phyloP scores from a whole-genome alignment of 2,797 vertebrate species.

The Euphonia xanthogaster region DNA sequence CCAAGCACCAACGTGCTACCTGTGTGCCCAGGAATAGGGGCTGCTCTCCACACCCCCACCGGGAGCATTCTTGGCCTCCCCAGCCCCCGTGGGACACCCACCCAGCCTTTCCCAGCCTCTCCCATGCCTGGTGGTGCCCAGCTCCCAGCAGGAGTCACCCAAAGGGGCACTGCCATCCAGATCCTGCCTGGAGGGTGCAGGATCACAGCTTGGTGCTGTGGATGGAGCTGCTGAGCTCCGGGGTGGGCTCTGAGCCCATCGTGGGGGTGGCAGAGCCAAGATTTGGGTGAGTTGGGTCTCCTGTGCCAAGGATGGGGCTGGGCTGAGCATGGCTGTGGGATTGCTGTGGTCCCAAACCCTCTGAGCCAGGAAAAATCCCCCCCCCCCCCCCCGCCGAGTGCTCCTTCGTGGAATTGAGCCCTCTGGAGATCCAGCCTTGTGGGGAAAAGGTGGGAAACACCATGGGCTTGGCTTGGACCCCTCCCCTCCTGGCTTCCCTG shows the following conservation, averaged over 20 bases:
- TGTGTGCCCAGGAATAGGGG: neutral
- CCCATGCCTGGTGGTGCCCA: neutral
- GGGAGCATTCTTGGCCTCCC: neutral
- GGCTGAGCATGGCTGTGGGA: neutral
- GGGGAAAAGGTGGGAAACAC: neutral
- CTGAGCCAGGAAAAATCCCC: accelerated
- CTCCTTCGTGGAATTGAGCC: accelerated
- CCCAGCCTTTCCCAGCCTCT: neutral
- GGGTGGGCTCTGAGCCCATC: neutral
- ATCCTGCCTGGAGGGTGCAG: accelerated
- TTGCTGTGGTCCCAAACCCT: accelerated
- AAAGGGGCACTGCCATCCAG: accelerated
- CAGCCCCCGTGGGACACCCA: neutral
- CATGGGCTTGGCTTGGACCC: neutral
- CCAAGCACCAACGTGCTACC: constrained; percentile 29
- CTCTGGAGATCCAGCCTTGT: accelerated
- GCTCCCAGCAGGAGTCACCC: neutral
- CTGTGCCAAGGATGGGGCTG: neutral
- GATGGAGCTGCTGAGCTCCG: neutral
- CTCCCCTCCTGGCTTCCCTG: neutral
- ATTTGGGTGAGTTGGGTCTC: neutral
- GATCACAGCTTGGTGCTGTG: neutral
- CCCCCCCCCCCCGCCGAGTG: accelerated
- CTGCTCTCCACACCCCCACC: neutral
- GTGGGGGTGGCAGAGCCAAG: neutral